Percentiles rank a stretch among this genome's conserved stretches.
phyloP scores from a whole-genome alignment of 2,113 vertebrate genomes.

The Syngnathoides biaculeatus region DNA sequence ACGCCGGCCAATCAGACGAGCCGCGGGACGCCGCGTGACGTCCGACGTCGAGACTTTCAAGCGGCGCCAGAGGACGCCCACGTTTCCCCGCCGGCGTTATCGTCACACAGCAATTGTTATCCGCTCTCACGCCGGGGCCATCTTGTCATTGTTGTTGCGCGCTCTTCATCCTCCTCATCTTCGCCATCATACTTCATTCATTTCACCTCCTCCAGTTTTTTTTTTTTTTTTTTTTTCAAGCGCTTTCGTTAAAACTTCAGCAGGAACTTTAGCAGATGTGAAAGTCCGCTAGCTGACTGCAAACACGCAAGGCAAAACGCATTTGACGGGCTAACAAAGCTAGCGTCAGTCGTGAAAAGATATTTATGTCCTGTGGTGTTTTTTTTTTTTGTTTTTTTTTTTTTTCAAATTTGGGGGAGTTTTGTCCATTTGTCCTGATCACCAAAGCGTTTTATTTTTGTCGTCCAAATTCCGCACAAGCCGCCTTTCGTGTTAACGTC shows the following conservation, averaged over 20 bases:
- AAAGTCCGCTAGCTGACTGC: no score
- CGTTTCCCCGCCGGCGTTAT: slow-evolving; percentile 5
- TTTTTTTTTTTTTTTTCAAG: not conserved
- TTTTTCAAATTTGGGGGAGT: no score
- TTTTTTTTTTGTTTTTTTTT: no score
- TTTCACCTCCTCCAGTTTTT: slow-evolving; percentile 3
- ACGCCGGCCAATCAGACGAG: slow-evolving; percentile 7
- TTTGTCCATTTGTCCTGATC: no score
- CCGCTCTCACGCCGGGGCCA: slow-evolving; percentile 59
- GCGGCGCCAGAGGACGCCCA: slow-evolving; percentile 42
- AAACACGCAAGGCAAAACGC: no score
- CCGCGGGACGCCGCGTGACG: slow-evolving; percentile 32
- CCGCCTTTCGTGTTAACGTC: no score
- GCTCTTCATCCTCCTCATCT: slow-evolving; percentile 37
- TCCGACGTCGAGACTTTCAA: slow-evolving; percentile 50
- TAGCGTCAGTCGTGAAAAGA: no score
- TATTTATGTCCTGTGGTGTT: no score
- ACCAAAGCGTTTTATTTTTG: no score
- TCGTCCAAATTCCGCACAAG: no score
- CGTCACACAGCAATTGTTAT: slow-evolving; percentile 52
- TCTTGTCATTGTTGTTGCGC: slow-evolving; percentile 58
- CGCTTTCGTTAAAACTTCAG: not conserved
- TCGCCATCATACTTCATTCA: not conserved
- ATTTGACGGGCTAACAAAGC: no score
- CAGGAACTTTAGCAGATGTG: no score